These are phyloP conservation scores for Podocnemis expansa DNA, from an alignment of 2,113 vertebrate genomes.

Conservation along the genomic window DNA sequence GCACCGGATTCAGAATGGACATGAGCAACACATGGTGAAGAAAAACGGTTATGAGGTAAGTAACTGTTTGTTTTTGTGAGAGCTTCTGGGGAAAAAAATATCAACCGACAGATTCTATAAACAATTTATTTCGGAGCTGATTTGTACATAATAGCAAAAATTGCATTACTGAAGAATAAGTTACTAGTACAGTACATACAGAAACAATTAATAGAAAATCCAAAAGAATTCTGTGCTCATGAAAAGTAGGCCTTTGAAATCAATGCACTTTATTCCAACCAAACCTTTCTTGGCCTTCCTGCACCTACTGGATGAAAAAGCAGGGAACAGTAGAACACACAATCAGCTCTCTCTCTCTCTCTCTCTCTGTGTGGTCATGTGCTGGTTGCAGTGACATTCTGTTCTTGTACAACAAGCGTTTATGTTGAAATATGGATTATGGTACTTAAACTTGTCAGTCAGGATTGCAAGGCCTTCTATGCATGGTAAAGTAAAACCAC, in stretches of 20 bases:
- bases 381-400: neutral
- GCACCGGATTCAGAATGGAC: too few species aligned
- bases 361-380: neutral
- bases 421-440: neutral
- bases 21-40: too few species aligned
- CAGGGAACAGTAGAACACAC: neutral
- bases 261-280: conserved; percentile 17
- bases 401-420: neutral
- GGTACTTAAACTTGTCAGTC: conserved; percentile 18
- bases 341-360: neutral
- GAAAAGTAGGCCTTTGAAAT: conserved; percentile 26
- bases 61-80: rapidly evolving
- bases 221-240: conserved; percentile 58
- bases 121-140: conserved; percentile 76
- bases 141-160: conserved; percentile 76
- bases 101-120: conserved; percentile 65
- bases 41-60: too few species aligned
- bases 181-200: conserved; percentile 84
- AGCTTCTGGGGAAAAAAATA: neutral
- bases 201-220: conserved; percentile 73
- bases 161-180: conserved; percentile 81
- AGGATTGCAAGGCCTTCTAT: neutral
- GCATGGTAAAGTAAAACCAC: conserved; percentile 40
- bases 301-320: conserved; percentile 7
- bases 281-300: conserved; percentile 33